Conservation (phyloP, 2,113 vertebrate genomes). For the Nothobranchius furzeri region DNA sequence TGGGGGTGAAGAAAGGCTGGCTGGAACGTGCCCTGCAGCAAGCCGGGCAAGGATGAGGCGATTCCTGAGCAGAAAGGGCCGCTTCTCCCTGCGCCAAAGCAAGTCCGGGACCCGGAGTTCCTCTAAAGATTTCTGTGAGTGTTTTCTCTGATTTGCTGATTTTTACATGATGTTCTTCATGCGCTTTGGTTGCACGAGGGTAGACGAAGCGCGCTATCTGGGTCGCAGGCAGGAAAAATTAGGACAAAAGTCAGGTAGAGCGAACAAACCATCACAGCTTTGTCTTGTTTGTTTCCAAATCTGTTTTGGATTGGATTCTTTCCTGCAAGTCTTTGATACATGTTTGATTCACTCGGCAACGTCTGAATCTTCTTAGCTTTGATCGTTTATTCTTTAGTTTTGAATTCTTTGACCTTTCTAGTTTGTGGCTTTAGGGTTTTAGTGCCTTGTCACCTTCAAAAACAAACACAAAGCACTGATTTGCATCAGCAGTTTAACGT, state of each 20-base stretch:
- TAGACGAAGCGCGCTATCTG: conserved; percentile 27
- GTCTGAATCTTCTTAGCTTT: conserved; percentile 6
- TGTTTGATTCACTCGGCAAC: conserved; percentile 30
- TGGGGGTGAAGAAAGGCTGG: conserved; percentile 67
- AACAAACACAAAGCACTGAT: conserved; percentile 5
- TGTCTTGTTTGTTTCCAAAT: too few relatives aligned
- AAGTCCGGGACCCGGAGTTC: conserved; percentile 69
- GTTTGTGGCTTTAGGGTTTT: conserved; percentile 10
- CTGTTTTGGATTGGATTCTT: conserved; percentile 39
- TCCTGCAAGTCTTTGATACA: conserved; percentile 16
- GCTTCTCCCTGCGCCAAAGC: conserved; percentile 74
- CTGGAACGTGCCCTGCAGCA: conserved; percentile 67
- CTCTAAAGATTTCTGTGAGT: conserved; percentile 86
- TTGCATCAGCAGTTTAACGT: conserved; percentile 2
- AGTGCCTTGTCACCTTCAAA: conserved; percentile 6
- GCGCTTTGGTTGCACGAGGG: conserved; percentile 13
- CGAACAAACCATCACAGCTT: conserved; percentile 12
- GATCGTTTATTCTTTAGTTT: conserved; percentile 12
- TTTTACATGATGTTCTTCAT: conserved; percentile 18
- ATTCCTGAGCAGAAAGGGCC: conserved; percentile 70
- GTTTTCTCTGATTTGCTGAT: conserved; percentile 23
- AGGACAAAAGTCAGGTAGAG: conserved; percentile 12
- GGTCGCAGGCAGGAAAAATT: conserved; percentile 24
- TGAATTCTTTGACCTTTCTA: conserved; percentile 9
- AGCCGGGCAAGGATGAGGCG: conserved; percentile 75